These are phyloP conservation scores for Pantelozetes paolii DNA, from an alignment of 2,888 invertebrate species.

Conservation along the genomic window DNA sequence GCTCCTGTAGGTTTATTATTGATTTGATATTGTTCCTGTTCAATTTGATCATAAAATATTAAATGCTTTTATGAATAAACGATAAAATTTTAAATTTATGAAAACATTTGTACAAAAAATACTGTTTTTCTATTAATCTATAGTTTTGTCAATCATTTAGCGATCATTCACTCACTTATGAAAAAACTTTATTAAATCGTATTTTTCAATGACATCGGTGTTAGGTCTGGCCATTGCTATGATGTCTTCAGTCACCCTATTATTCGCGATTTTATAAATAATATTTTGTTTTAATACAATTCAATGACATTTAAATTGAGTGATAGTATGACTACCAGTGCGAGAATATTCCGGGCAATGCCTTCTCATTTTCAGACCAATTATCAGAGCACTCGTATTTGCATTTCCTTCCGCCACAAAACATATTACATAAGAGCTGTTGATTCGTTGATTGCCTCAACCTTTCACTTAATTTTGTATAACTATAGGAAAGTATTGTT, in stretches of 20 bases:
- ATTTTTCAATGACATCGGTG: constrained; percentile 66
- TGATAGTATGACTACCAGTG: constrained; percentile 72
- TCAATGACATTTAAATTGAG: too few relatives aligned
- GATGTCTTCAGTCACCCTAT: constrained; percentile 77
- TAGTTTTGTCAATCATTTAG: too few relatives aligned
- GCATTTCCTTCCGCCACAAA: constrained; percentile 77
- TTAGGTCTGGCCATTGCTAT: constrained; percentile 84
- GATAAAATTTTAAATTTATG: neutral
- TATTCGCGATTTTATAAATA: too few relatives aligned
- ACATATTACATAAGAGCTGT: constrained; percentile 70
- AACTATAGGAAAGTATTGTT: constrained; percentile 40
- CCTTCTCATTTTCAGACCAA: constrained; percentile 61
- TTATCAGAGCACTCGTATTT: constrained; percentile 69
- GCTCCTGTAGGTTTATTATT: constrained; percentile 76
- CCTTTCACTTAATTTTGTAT: constrained; percentile 51
- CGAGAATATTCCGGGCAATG: constrained; percentile 74
- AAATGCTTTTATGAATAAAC: too few relatives aligned
- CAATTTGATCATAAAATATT: constrained; percentile 27
- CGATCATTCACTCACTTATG: constrained; percentile 56
- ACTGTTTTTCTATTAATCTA: too few relatives aligned
- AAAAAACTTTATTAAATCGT: constrained; percentile 73
- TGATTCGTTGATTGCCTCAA: constrained; percentile 59
- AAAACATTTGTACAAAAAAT: constrained; percentile 2
- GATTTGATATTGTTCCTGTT: constrained; percentile 70
- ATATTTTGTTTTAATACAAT: too few relatives aligned